phyloP scores from a whole-genome alignment of 2,797 vertebrate genomes.

The Myripristis jacobus region DNA sequence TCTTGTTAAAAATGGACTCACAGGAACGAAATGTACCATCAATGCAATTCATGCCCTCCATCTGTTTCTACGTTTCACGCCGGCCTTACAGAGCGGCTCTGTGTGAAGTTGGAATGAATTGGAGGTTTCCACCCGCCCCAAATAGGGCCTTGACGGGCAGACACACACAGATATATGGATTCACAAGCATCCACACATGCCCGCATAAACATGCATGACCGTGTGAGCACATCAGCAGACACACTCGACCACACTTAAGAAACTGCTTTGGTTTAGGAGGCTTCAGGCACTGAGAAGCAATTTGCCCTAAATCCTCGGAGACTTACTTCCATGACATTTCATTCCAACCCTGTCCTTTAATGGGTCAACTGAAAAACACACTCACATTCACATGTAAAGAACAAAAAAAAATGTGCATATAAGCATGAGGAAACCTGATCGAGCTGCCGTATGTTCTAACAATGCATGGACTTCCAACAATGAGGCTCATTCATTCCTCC shows the following conservation, averaged over 20 bases:
- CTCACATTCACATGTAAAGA: slow-evolving; percentile 19
- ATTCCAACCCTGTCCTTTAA: slow-evolving; percentile 30
- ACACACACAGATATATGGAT: slow-evolving; percentile 33
- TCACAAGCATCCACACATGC: slow-evolving; percentile 1
- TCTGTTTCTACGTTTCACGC: slow-evolving; percentile 72
- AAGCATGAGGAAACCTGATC: slow-evolving; percentile 44
- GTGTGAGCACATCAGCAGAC: neutral
- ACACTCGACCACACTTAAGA: slow-evolving; percentile 19
- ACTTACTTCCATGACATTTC: slow-evolving; percentile 46
- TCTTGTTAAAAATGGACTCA: slow-evolving; percentile 35
- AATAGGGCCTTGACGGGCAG: slow-evolving; percentile 27
- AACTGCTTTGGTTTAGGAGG: slow-evolving; percentile 45
- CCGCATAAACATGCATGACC: neutral
- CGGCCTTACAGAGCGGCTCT: slow-evolving; percentile 59
- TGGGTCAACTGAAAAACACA: slow-evolving; percentile 38
- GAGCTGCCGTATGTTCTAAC: slow-evolving; percentile 21
- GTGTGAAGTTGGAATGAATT: slow-evolving; percentile 35
- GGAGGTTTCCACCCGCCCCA: slow-evolving; percentile 50
- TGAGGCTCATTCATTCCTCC: slow-evolving; percentile 66
- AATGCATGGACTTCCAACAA: slow-evolving; percentile 51
- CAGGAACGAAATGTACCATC: slow-evolving; percentile 53
- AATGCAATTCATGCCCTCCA: slow-evolving; percentile 48
- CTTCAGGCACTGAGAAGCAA: slow-evolving; percentile 42
- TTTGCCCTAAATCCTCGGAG: slow-evolving; percentile 41
- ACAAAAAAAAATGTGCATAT: slow-evolving; percentile 18